These are phyloP conservation scores for Pararge aegeria DNA, from an alignment of 1,140 invertebrate genomes.

Conservation along the genomic window DNA sequence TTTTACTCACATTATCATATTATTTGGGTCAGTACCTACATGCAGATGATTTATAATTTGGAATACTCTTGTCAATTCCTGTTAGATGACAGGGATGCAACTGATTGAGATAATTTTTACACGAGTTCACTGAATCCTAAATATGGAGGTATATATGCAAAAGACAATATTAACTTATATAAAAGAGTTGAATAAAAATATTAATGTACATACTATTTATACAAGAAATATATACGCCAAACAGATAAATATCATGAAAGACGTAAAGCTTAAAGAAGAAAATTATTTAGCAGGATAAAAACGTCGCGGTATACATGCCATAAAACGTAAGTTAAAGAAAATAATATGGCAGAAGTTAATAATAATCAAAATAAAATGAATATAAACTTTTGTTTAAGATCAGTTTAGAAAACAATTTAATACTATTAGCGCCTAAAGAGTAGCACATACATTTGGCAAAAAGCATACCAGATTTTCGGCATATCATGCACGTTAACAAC, in stretches of 20 bases:
- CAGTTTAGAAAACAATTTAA: neutral
- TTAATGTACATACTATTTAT: neutral
- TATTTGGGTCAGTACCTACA: constrained; percentile 16
- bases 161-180: neutral
- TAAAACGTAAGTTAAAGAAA: neutral
- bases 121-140: neutral
- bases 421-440: neutral
- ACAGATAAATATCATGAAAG: neutral
- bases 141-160: neutral
- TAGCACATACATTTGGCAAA: neutral
- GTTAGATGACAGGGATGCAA: neutral
- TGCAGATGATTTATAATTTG: constrained; percentile 17
- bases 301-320: neutral
- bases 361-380: neutral
- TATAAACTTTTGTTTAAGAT: neutral
- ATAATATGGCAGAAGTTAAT: neutral
- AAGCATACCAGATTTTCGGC: neutral
- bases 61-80: neutral
- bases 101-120: neutral
- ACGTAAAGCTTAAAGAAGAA: constrained; percentile 1
- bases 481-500: neutral
- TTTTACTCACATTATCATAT: neutral
- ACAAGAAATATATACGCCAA: neutral
- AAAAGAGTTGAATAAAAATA: neutral
- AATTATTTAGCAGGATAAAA: neutral